These are phyloP conservation scores for Diorhabda carinulata DNA, from an alignment of 1,140 invertebrate genomes.

Conservation along the genomic window DNA sequence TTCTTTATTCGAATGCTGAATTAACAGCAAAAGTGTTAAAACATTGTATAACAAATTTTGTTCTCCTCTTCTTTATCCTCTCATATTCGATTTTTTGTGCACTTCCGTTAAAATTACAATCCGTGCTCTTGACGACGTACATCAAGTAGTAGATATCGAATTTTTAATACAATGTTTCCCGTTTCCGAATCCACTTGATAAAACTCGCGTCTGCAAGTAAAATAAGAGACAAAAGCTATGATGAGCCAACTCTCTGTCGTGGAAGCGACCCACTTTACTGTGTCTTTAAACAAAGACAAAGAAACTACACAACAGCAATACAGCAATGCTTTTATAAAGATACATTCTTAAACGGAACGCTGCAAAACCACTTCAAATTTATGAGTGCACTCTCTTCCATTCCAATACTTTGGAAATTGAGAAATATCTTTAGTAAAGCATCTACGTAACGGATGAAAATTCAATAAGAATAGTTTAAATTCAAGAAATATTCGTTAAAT, in stretches of 20 bases:
- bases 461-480: no score
- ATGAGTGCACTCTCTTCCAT: not conserved
- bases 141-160: constrained; percentile 8
- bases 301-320: constrained; percentile 4
- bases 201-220: constrained; percentile 11
- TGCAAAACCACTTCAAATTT: not conserved
- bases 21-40: no score
- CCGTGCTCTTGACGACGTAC: not conserved
- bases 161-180: constrained; percentile 12
- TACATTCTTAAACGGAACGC: constrained; percentile 1
- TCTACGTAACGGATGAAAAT: no score
- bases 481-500: no score
- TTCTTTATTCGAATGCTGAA: no score
- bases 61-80: not conserved
- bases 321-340: not conserved
- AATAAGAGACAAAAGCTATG: constrained; percentile 11
- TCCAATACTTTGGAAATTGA: not conserved
- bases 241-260: constrained; percentile 17
- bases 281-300: constrained; percentile 13
- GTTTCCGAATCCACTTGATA: constrained; percentile 6
- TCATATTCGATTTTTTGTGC: not conserved
- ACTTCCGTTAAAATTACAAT: constrained; percentile 1
- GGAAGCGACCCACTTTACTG: constrained; percentile 9
- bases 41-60: no score
- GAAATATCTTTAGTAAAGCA: not conserved